Base-by-base conservation (phyloP, 2,113 vertebrate genomes). In the Sarotherodon lohbergeri region DNA sequence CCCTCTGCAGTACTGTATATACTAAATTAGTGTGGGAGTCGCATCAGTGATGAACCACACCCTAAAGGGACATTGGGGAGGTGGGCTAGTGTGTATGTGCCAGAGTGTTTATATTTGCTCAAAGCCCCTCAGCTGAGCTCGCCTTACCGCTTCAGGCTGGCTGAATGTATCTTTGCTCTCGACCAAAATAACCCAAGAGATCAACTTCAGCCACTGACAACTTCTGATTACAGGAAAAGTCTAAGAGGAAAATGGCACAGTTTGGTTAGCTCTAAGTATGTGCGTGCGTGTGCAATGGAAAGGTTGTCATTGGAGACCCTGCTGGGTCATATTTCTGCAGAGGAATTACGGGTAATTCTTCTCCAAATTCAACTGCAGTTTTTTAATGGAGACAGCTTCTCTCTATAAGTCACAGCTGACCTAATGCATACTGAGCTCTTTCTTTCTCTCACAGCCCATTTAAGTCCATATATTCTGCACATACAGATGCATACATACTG, bases 21-120 rank as follows among this genome's bases (percentile, higher is more conserved):
- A 50, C 81, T 82, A 57, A 87, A 91, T 88, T 76, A 88, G 83
- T 89, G 80, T 80, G 68, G 59, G 27, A 91, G 83, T 24, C 36
- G 10, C 8, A 54, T 89, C 19, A 29, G 66, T 63, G 55, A 76
- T 84, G 80, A 93, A 82, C 82, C 85, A 59, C 86, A 81, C 88
- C 90, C 68, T 80, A 82, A 81, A 57, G 79, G 56, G 78, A 81
- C 84, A 32, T 63, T 56, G 54, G 52, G 34, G 34, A 78, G 68
- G 36, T 84, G 48, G 54, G 36, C 13, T 56, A 41, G 82, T 54
- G 80, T 85, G 43, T 86, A 17, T 46, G 71, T 73, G 81, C 24
- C 10, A 54, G 83, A 41, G 82, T 88, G 91, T 92, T 90, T 94
- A 89, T 93, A 90, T 94, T 91, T 92, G 87, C 78, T 84, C 82